Conservation (phyloP, 2,888 invertebrate genomes). For the Corythucha ciliata region DNA sequence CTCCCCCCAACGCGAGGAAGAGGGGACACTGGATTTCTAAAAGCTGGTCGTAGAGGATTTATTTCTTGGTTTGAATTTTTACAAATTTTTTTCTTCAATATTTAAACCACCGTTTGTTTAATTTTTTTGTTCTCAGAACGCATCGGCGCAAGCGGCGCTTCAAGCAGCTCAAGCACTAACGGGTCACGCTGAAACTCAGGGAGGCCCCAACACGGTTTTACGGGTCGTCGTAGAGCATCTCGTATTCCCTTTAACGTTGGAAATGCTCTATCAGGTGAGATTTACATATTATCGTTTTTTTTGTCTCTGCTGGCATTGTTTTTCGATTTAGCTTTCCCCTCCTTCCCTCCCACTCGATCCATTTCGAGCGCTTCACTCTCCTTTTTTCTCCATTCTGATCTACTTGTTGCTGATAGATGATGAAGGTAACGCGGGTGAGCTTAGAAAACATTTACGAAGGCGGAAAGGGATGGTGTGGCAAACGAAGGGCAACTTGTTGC, state of each 20-base stretch:
- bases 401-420: no score
- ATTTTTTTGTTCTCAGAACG: conserved; percentile 53
- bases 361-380: background rate
- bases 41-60: no score
- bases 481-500: no score
- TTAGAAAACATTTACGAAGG: no score
- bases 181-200: conserved; percentile 56
- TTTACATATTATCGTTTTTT: background rate
- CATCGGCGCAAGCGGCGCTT: conserved; percentile 74
- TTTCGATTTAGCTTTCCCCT: background rate
- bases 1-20: no score
- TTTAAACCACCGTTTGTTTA: background rate
- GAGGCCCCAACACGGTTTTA: conserved; percentile 91
- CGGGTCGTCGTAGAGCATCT: conserved; percentile 98
- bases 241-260: conserved; percentile 95
- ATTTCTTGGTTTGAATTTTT: no score
- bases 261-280: conserved; percentile 77
- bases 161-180: conserved; percentile 75
- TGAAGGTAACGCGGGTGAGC: no score
- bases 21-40: no score
- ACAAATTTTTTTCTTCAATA: background rate
- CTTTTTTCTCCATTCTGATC: background rate
- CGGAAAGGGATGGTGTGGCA: no score
- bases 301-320: background rate
- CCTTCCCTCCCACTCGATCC: background rate